phyloP scores from a whole-genome alignment of 2,113 vertebrate genomes.

The Passer domesticus region DNA sequence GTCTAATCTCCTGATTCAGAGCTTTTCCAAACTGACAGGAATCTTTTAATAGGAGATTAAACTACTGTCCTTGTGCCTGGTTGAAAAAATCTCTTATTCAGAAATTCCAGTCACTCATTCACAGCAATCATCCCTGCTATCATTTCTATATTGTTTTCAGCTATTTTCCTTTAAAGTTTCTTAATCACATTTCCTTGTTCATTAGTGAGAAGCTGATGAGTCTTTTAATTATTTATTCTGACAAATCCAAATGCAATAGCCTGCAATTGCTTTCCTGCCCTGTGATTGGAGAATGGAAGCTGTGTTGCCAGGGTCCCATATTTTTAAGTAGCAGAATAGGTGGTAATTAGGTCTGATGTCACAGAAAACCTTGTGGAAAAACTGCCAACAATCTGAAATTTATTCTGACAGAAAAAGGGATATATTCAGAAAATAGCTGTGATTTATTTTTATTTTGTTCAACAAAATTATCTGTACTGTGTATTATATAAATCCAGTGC shows the following conservation, averaged over 20 bases:
- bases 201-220: conserved; percentile 34
- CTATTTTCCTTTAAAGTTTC: conserved; percentile 23
- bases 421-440: background rate
- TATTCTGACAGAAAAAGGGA: background rate
- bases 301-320: background rate
- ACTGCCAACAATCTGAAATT: background rate
- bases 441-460: conserved; percentile 15
- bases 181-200: conserved; percentile 63
- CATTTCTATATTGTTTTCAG: conserved; percentile 47
- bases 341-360: conserved; percentile 27
- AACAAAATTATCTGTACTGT: background rate
- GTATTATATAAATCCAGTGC: background rate
- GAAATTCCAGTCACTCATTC: conserved; percentile 33
- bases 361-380: conserved; percentile 4
- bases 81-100: conserved; percentile 46
- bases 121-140: conserved; percentile 37
- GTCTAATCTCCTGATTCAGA: conserved; percentile 30
- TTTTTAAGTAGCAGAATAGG: conserved; percentile 31
- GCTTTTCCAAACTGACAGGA: conserved; percentile 30
- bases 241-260: conserved; percentile 27
- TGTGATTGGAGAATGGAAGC: background rate
- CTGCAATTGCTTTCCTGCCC: background rate
- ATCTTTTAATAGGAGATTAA: conserved; percentile 52
- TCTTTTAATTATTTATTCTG: conserved; percentile 47
- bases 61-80: conserved; percentile 2